phyloP scores from a whole-genome alignment of 2,113 vertebrate genomes.

The Clarias macrocephalus region DNA sequence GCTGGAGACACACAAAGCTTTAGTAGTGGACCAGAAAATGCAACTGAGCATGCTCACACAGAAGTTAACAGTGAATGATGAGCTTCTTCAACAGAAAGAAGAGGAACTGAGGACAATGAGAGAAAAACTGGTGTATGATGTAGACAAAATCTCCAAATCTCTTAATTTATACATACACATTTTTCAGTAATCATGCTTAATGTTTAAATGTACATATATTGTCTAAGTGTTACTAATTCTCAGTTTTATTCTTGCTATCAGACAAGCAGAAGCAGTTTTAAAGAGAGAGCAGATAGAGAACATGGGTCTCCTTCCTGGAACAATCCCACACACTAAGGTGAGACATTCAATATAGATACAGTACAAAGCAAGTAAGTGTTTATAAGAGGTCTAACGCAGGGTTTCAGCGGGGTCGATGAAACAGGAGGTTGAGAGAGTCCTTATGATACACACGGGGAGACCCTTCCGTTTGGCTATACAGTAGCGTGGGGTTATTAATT shows the following conservation, averaged over 20 bases:
- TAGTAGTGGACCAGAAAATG: conserved; percentile 61
- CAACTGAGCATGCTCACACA: conserved; percentile 68
- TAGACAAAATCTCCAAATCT: not conserved
- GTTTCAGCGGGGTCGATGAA: no score
- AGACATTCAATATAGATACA: not conserved
- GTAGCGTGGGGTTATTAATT: no score
- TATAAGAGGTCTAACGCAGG: no score
- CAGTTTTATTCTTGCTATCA: conserved; percentile 49
- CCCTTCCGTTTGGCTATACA: no score
- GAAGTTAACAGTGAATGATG: conserved; percentile 59
- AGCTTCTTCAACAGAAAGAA: conserved; percentile 69
- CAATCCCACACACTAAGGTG: conserved; percentile 31
- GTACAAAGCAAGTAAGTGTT: not conserved
- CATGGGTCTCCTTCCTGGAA: not conserved
- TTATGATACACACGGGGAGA: no score
- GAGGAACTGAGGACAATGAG: conserved; percentile 60
- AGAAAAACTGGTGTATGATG: conserved; percentile 68
- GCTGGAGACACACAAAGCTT: conserved; percentile 67
- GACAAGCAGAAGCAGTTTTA: conserved; percentile 51
- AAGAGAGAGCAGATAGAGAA: conserved; percentile 2
- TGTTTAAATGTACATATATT: not conserved
- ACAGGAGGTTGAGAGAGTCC: no score
- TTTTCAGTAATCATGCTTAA: not conserved
- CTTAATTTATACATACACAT: not conserved
- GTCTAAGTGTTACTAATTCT: not conserved